Conservation (phyloP, 1,140 invertebrate species). For the Mamestra configurata region DNA sequence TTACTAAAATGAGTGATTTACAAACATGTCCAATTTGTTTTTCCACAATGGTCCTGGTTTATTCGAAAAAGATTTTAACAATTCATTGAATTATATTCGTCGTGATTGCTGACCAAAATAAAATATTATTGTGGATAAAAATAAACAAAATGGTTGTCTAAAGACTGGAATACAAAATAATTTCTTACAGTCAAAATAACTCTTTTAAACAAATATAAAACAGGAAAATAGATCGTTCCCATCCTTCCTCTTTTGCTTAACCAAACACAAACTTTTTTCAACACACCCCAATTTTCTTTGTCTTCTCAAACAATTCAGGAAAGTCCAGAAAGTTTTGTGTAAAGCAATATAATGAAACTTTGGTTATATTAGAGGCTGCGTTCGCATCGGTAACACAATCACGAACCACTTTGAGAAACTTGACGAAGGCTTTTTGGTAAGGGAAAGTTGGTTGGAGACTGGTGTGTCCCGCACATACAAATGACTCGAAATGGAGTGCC, state of each 20-base stretch:
- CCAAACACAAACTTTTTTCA: neutral
- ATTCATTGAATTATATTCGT: neutral
- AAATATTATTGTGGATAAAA: neutral
- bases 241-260: conserved; percentile 12
- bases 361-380: conserved; percentile 49
- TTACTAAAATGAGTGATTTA: conserved; percentile 9
- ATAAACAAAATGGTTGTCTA: neutral
- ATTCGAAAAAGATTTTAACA: neutral
- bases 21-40: neutral
- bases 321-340: conserved; percentile 41
- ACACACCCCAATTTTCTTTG: conserved; percentile 16
- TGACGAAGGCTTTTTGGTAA: conserved; percentile 82
- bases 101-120: neutral
- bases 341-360: conserved; percentile 51
- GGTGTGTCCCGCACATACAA: conserved; percentile 77
- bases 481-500: conserved; percentile 72
- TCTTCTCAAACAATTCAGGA: conserved; percentile 19
- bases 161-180: neutral
- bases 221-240: neutral
- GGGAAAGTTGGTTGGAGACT: conserved; percentile 76
- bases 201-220: neutral
- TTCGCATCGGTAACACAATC: conserved; percentile 73
- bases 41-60: neutral
- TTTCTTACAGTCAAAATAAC: neutral
- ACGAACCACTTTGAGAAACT: conserved; percentile 80